Base-by-base conservation (phyloP, 1,140 invertebrate genomes). In the Drosophila oshimai region DNA sequence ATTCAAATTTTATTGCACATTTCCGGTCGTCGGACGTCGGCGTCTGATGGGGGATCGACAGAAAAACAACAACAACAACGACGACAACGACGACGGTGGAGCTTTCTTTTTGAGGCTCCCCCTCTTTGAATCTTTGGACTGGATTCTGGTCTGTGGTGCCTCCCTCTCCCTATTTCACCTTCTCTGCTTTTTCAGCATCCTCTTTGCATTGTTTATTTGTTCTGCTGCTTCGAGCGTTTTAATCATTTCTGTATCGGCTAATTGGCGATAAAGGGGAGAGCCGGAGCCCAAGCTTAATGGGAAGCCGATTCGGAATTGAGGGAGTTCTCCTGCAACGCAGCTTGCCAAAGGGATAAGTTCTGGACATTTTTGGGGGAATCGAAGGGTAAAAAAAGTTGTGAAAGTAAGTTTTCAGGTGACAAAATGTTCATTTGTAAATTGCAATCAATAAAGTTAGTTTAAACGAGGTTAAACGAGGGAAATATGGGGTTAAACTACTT, bases 1-100 rank as follows among this genome's bases (percentile, higher is more conserved):
- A 86, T 86, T 86, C 80, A 87, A 87, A 89, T 88, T 87, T 89
- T 89, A 89, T 89, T 89, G 88, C 87, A 89, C 88, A 89, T 89
- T 89, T 89, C 87, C 87, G 87, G 87, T 80, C 87, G 81, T 58
- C 53, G 51, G 50, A 42, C 51, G 65, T 31, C 51, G 65, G 20
- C 37, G 64, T 50, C 36, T 28, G 67, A 61, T 72, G 68, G 68
- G 61, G 68, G 68, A 71, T 71, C 67, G 68, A 31, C 50, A n/a
- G 13, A 28, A n/a, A n/a, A n/a, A n/a, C n/a, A n/a, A n/a, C n/a
- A n/a, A n/a, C n/a, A n/a, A n/a, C n/a, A n/a, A n/a, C n/a, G n/a
- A n/a, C n/a, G n/a, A n/a, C n/a, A n/a, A n/a, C 46, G 28, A 20
- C 39, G n/a, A 22, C 18, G 50, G 3, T 41, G 65, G 26, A 72